phyloP scores from a whole-genome alignment of 1,140 invertebrate species.

The Drosophila triauraria region DNA sequence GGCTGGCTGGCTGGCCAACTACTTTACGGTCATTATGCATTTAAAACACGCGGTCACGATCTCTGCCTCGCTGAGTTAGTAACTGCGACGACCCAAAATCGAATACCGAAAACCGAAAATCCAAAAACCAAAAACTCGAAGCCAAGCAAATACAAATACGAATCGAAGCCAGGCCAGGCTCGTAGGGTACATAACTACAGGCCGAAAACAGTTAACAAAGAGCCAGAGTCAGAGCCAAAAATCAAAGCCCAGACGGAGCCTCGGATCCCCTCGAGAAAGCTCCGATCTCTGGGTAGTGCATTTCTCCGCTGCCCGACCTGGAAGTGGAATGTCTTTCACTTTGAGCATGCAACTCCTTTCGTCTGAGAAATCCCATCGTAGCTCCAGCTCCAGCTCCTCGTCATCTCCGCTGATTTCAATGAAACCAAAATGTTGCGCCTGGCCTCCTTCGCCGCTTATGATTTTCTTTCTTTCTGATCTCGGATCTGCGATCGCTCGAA shows the following conservation, averaged over 20 bases:
- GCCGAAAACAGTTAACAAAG: constrained; percentile 48
- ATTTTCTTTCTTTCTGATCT: constrained; percentile 19
- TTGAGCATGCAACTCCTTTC: constrained; percentile 51
- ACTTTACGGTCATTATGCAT: constrained; percentile 85
- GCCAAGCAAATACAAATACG: constrained; percentile 45
- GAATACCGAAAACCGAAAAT: constrained; percentile 31
- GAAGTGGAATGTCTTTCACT: constrained; percentile 81
- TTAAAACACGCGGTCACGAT: constrained; percentile 85
- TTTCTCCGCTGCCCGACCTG: constrained; percentile 49
- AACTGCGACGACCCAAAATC: constrained; percentile 69
- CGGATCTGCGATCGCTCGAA: neutral
- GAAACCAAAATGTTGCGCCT: constrained; percentile 69
- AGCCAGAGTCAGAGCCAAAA: constrained; percentile 23
- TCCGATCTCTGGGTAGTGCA: constrained; percentile 51
- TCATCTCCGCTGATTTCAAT: constrained; percentile 69
- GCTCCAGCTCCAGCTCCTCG: constrained; percentile 12
- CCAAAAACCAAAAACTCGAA: constrained; percentile 17
- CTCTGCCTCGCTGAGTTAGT: constrained; percentile 78
- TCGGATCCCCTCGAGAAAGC: constrained; percentile 46
- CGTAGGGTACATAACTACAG: constrained; percentile 56
- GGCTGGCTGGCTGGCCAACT: constrained; percentile 66
- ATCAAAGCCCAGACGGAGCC: constrained; percentile 58
- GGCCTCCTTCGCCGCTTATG: constrained; percentile 50
- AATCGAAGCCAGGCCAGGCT: constrained; percentile 60
- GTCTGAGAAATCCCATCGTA: constrained; percentile 26